Evolutionary conservation across 1,140 invertebrate species (phyloP).

Genomic region (Augochlora pura): DNA sequence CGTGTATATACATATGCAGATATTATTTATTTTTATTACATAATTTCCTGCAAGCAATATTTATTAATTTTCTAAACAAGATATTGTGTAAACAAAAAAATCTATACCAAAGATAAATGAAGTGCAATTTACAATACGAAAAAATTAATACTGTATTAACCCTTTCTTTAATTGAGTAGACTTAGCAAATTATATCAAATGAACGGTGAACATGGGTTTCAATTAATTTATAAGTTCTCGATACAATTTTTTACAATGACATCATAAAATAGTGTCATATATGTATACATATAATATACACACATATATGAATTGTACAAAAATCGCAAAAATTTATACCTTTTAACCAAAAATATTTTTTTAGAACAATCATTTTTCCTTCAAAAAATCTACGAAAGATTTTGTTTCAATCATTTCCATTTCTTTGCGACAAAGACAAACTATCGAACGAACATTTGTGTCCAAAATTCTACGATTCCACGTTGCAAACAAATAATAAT

Average conservation of each 20-base stretch:
- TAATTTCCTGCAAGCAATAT: conserved; percentile 25
- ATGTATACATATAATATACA: not conserved
- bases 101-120: conserved; percentile 29
- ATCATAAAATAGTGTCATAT: conserved; percentile 1
- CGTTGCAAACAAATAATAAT: conserved; percentile 9
- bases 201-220: not conserved
- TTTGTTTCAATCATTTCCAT: not conserved
- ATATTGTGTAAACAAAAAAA: not conserved
- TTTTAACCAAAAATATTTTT: conserved; percentile 24
- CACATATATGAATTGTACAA: conserved; percentile 39
- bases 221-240: not conserved
- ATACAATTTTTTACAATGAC: not conserved
- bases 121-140: conserved; percentile 3
- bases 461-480: not conserved
- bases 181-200: not conserved
- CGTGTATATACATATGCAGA: conserved; percentile 35
- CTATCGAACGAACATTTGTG: not conserved
- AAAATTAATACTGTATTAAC: not conserved
- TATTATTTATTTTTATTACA: conserved; percentile 48
- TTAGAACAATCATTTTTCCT: not conserved
- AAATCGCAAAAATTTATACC: conserved; percentile 22
- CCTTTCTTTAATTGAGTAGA: not conserved
- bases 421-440: conserved; percentile 10
- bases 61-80: conserved; percentile 29
- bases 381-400: not conserved